Evolutionary conservation across 2,888 invertebrate species (phyloP).

Genomic region (Metopia argyrocephala): DNA sequence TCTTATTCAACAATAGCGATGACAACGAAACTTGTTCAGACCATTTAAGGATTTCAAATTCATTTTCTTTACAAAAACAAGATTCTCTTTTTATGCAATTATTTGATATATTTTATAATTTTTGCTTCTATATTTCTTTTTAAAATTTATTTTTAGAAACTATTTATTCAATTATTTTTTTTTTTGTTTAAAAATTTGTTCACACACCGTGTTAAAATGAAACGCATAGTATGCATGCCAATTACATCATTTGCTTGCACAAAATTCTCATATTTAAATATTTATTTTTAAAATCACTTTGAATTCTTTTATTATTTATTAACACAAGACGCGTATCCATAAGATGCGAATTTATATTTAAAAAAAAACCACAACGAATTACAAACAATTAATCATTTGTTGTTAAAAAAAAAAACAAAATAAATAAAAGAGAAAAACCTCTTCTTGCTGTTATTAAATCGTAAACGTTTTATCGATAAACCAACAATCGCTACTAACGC

Average conservation of each 20-base stretch:
- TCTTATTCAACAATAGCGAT: no score
- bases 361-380: background rate
- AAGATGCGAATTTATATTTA: conserved; percentile 60
- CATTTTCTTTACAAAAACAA: conserved; percentile 15
- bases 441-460: background rate
- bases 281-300: conserved; percentile 18
- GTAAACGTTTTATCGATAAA: background rate
- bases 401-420: conserved; percentile 11
- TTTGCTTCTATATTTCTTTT: background rate
- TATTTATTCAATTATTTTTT: background rate
- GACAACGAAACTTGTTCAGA: conserved; percentile 35
- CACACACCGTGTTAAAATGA: conserved; percentile 3
- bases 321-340: conserved; percentile 56
- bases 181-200: background rate
- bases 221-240: conserved; percentile 32
- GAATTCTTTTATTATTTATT: background rate
- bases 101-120: background rate
- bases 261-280: conserved; percentile 23
- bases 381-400: conserved; percentile 35
- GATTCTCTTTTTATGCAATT: conserved; percentile 25
- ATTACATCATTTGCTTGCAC: conserved; percentile 50
- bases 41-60: conserved; percentile 46
- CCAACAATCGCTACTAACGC: conserved; percentile 29
- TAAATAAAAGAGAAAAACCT: no score
- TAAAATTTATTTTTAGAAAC: conserved; percentile 37